A percentile compares a stretch with the other conserved stretches of the same genome.
phyloP scores from a whole-genome alignment of 2,113 vertebrate species.

The Xenopus borealis region DNA sequence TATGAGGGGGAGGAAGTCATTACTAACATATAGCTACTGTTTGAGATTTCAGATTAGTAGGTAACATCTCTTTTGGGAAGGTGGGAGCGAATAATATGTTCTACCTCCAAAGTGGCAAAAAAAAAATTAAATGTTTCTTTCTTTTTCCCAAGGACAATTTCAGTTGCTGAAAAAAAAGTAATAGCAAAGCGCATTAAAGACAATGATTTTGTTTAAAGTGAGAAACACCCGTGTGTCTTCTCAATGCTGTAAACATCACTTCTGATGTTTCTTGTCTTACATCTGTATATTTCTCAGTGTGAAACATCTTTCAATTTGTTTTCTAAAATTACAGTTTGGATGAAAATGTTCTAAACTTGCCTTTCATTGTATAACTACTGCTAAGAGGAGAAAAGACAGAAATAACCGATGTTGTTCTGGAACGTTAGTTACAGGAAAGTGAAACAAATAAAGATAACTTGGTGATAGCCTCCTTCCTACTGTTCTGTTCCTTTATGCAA shows the following conservation, averaged over 20 bases:
- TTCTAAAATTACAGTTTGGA: conserved; percentile 25
- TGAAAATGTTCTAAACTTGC: conserved; percentile 26
- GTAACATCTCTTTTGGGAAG: not conserved
- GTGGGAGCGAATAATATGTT: not conserved
- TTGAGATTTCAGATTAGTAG: not conserved
- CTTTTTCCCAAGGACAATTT: conserved; percentile 1
- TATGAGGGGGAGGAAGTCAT: conserved; percentile 19
- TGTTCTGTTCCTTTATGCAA: too few species aligned
- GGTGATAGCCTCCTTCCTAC: too few species aligned
- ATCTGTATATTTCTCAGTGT: conserved; percentile 27
- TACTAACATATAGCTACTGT: not conserved
- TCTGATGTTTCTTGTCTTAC: not conserved
- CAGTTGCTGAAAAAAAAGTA: conserved; percentile 1
- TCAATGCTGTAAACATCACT: conserved; percentile 4
- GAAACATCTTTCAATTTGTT: conserved; percentile 29
- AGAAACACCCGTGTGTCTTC: not conserved
- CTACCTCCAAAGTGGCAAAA: not conserved
- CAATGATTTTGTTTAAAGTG: not conserved
- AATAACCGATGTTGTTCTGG: not conserved
- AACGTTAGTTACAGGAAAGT: not conserved
- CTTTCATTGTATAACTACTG: conserved; percentile 20
- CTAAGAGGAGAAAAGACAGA: not conserved
- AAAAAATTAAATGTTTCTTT: not conserved
- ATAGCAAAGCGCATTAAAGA: conserved; percentile 15
- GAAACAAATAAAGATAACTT: too few species aligned